Conservation (phyloP, 2,113 vertebrate species). For the Pomatorhinus ruficollis region DNA sequence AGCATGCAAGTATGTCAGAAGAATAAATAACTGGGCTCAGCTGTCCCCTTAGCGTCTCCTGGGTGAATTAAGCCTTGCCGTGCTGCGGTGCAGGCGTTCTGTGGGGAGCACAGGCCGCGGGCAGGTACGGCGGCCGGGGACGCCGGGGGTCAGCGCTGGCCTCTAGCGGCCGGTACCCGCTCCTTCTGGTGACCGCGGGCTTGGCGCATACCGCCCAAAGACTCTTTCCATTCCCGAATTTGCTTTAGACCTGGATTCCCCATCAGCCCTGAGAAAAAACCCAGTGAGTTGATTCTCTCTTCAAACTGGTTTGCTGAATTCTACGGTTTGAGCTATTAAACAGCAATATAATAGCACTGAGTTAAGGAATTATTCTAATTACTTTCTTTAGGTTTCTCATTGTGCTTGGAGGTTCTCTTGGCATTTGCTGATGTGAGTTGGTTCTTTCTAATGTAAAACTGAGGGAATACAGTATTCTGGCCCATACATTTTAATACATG, state of each 20-base stretch:
- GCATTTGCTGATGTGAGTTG: background rate
- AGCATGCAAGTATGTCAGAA: background rate
- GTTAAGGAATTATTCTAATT: background rate
- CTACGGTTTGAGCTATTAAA: background rate
- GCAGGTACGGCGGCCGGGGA: fast-evolving
- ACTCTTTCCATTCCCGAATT: background rate
- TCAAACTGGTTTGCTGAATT: background rate
- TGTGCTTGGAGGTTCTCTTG: background rate
- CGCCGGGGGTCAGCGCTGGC: background rate
- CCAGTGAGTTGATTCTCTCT: background rate
- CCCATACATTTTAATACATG: background rate
- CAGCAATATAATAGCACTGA: background rate
- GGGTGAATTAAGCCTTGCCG: fast-evolving
- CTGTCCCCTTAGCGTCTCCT: background rate
- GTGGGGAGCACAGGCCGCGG: background rate
- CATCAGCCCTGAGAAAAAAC: background rate
- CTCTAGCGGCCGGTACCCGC: background rate
- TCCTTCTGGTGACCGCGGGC: background rate
- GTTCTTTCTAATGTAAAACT: background rate
- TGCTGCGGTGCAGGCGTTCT: fast-evolving
- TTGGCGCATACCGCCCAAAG: background rate
- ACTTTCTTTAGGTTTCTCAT: background rate
- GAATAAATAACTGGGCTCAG: background rate
- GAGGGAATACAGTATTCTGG: background rate
- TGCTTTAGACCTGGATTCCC: background rate